A percentile compares a stretch with the other conserved stretches of the same genome.
Evolutionary conservation across 2,113 vertebrate species (phyloP).

Genomic region (Boulengeromyrus knoepffleri): DNA sequence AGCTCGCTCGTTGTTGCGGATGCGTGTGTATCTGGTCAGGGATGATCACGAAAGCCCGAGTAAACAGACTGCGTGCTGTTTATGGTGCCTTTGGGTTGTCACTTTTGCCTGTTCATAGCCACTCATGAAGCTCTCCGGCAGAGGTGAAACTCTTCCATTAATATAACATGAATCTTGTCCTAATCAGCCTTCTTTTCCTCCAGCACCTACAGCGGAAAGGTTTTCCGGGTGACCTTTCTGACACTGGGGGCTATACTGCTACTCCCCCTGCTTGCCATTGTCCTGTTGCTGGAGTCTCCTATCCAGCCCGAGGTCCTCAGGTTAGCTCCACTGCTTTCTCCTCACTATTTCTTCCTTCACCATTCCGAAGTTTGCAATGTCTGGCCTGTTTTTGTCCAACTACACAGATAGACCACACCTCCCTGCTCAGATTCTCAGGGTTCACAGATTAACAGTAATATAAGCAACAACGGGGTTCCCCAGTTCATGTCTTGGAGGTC

Average conservation of each 20-base stretch:
- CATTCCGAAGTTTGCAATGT: background rate
- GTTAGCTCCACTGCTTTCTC: slow-evolving; percentile 46
- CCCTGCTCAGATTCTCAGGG: background rate
- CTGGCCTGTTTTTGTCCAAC: background rate
- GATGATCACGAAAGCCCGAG: background rate
- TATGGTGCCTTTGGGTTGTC: background rate
- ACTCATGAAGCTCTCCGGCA: background rate
- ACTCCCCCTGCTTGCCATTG: slow-evolving; percentile 70
- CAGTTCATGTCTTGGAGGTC: background rate
- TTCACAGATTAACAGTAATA: background rate
- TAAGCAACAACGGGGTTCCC: background rate
- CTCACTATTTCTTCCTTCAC: background rate
- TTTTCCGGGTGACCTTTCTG: slow-evolving; percentile 81
- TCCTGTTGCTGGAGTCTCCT: slow-evolving; percentile 79
- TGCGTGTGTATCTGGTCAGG: background rate
- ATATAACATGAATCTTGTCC: background rate
- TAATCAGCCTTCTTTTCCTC: slow-evolving; percentile 17
- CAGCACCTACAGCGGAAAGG: slow-evolving; percentile 85
- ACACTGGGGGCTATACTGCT: slow-evolving; percentile 66
- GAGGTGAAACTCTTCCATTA: background rate
- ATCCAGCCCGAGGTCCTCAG: slow-evolving; percentile 81
- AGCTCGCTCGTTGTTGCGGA: background rate
- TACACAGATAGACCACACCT: background rate
- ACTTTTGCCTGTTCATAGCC: background rate
- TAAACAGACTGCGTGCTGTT: background rate